Evolutionary conservation across 1,140 invertebrate species (phyloP), one percentile per base, ranked within the genome.

Genomic region (Sarcophaga peregrina): DNA sequence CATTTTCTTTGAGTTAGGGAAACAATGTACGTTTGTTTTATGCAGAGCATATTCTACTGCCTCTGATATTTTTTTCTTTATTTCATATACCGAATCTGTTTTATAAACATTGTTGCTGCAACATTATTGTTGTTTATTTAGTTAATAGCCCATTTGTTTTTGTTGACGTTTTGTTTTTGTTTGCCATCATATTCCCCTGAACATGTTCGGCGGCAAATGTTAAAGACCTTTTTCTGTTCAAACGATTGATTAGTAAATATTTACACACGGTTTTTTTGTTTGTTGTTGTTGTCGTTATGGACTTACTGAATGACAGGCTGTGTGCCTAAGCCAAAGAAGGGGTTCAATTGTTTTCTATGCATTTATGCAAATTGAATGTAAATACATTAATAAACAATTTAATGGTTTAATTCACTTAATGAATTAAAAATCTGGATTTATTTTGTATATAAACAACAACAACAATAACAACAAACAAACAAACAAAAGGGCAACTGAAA

Each of bases 101-200:
- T 4, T 58, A 8, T 58, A 58, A n/a, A 58, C 13, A 58, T 58
- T 58, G 54, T 58, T 58, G 54, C 13, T 58, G 54, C 54, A 58
- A 58, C 54, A 58, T 58, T 58, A n/a, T 58, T 58, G 1, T 58
- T 58, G 15, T 58, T 58, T 7, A 58, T 58, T 58, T n/a, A n/a
- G 54, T 58, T 58, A 58, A 58, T 58, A 58, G 54, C 54, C n/a
- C 13, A n/a, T n/a, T n/a, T n/a, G n/a, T n/a, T n/a, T 58, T 58
- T 58, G 54, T 58, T n/a, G n/a, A n/a, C n/a, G n/a, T 58, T 58
- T 37, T 37, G 25, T 37, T 37, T 37, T 37, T 37, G 54, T 58
- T 37, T 58, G 54, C 10, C 54, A 58, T 58, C 15, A 58, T 37
- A 37, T 37, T 37, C 1, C 15, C n/a, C 7, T 58, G 15, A n/a